phyloP scores from a whole-genome alignment of 2,113 vertebrate genomes.

The Anguilla japonica region DNA sequence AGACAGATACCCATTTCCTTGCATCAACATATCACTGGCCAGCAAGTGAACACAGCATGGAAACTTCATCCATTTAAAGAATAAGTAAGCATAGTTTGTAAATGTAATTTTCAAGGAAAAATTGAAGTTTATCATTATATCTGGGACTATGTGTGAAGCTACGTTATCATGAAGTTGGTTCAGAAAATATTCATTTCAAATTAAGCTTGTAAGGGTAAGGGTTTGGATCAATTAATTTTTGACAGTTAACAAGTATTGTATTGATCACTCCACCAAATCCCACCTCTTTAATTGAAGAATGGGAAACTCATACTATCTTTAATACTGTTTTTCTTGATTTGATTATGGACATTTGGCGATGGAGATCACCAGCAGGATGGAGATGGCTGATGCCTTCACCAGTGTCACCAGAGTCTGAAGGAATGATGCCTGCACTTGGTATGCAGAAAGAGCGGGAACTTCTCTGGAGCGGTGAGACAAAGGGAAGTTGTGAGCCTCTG shows the following conservation, averaged over 20 bases:
- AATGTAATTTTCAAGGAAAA: background rate
- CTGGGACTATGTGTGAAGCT: background rate
- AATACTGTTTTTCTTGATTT: background rate
- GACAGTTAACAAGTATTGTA: no score
- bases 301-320: background rate
- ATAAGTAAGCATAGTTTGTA: background rate
- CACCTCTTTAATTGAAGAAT: no score
- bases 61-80: background rate
- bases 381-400: background rate
- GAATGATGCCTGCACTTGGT: background rate
- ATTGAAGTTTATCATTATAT: background rate
- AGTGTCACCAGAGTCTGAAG: background rate
- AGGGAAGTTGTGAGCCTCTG: conserved; percentile 8
- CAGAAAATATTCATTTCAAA: background rate
- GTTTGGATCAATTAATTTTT: background rate
- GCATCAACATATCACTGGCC: background rate
- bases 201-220: background rate
- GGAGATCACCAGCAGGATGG: background rate
- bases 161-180: background rate
- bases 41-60: background rate
- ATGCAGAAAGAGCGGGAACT: conserved; percentile 14
- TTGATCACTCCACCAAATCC: no score
- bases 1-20: background rate
- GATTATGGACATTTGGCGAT: background rate
- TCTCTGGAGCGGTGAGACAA: background rate